These are phyloP conservation scores for Chionis minor DNA, from an alignment of 2,113 vertebrate species.

Conservation along the genomic window DNA sequence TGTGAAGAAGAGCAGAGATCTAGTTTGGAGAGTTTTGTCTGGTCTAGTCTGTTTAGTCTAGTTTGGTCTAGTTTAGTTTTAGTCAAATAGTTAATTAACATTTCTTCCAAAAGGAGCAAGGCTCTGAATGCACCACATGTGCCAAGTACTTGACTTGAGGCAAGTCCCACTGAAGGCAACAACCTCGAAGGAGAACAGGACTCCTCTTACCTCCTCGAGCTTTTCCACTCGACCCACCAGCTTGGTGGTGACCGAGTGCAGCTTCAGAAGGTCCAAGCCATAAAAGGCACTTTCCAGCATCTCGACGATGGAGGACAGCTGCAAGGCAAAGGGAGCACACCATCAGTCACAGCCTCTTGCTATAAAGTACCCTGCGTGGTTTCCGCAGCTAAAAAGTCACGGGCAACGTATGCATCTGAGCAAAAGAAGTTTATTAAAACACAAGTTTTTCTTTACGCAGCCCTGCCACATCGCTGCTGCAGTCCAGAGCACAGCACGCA, in stretches of 20 bases:
- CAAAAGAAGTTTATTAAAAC: neutral
- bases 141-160: neutral
- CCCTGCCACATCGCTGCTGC: neutral
- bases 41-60: neutral
- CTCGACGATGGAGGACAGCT: constrained; percentile 90
- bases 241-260: constrained; percentile 88
- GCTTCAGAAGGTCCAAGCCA: constrained; percentile 91
- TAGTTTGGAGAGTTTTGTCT: neutral
- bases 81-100: neutral
- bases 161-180: neutral
- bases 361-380: rapidly evolving
- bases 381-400: neutral
- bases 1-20: neutral
- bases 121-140: neutral
- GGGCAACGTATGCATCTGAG: rapidly evolving
- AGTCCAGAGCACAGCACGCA: neutral
- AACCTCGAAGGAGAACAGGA: neutral
- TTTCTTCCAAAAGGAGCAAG: neutral
- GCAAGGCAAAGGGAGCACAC: constrained; percentile 16
- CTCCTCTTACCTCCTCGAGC: constrained; percentile 87
- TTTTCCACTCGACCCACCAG: constrained; percentile 86
- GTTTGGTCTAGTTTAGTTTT: neutral
- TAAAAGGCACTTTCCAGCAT: constrained; percentile 93
- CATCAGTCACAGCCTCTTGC: neutral
- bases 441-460: neutral